A percentile compares a stretch with the other conserved stretches of the same genome.
phyloP scores from a whole-genome alignment of 2,797 vertebrate genomes.

The Premnoplex brunnescens region DNA sequence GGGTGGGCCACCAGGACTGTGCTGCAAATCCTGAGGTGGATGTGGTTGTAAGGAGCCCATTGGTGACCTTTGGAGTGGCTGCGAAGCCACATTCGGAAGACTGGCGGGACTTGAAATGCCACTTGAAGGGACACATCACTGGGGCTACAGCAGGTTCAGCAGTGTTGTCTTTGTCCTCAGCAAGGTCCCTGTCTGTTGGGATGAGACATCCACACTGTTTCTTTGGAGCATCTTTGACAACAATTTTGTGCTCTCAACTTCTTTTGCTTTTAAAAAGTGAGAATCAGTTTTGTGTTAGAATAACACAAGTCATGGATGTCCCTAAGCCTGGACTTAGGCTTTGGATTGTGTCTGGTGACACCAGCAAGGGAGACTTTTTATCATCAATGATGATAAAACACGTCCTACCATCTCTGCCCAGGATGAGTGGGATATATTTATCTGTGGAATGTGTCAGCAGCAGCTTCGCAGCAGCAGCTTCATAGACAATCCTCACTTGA shows the following conservation, averaged over 20 bases:
- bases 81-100: neutral
- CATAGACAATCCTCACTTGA: fast-evolving
- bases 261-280: neutral
- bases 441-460: neutral
- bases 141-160: neutral
- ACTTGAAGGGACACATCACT: neutral
- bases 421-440: neutral
- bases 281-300: neutral
- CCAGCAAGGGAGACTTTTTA: neutral
- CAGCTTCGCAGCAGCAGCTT: neutral
- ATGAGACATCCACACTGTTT: neutral
- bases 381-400: neutral
- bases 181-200: fast-evolving
- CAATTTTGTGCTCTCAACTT: fast-evolving
- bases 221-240: neutral
- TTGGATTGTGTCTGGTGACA: neutral
- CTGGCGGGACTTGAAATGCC: fast-evolving
- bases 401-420: neutral
- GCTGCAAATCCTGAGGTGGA: neutral
- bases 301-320: neutral
- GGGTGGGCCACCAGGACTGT: neutral
- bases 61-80: neutral
- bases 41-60: neutral
- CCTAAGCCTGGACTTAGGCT: neutral
- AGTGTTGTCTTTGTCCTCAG: neutral